Conservation (phyloP, 2,113 vertebrate genomes). For the Vombatus ursinus region DNA sequence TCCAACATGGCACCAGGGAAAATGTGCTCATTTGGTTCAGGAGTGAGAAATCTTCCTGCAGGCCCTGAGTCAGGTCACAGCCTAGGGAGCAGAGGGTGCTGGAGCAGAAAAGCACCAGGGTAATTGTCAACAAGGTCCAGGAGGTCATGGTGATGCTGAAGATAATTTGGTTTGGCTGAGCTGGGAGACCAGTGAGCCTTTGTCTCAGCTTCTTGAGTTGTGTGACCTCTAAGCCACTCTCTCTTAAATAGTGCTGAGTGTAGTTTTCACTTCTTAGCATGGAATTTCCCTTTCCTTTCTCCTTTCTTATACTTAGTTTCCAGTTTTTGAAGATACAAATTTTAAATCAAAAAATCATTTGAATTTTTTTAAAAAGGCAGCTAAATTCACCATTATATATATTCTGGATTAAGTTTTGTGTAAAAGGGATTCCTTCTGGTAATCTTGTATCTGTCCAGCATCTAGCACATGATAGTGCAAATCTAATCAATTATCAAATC, state of each 20-base stretch:
- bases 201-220: background rate
- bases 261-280: background rate
- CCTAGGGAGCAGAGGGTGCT: background rate
- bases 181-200: background rate
- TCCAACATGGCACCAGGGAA: background rate
- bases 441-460: too few relatives aligned
- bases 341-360: too few relatives aligned
- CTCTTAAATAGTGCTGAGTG: background rate
- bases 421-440: too few relatives aligned
- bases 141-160: background rate
- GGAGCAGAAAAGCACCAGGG: background rate
- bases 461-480: too few relatives aligned
- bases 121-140: background rate
- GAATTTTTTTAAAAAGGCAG: too few relatives aligned
- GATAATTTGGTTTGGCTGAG: background rate
- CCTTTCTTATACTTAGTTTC: background rate
- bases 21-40: slow-evolving; percentile 26
- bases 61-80: background rate
- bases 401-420: too few relatives aligned
- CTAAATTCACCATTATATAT: too few relatives aligned
- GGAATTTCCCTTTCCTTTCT: background rate
- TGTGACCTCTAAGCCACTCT: background rate
- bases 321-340: too few relatives aligned
- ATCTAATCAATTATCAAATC: too few relatives aligned
- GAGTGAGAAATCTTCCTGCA: background rate